Evolutionary conservation across 2,888 invertebrate species (phyloP), one percentile per base, ranked within the genome.

Genomic region (Pimpla rufipes): DNA sequence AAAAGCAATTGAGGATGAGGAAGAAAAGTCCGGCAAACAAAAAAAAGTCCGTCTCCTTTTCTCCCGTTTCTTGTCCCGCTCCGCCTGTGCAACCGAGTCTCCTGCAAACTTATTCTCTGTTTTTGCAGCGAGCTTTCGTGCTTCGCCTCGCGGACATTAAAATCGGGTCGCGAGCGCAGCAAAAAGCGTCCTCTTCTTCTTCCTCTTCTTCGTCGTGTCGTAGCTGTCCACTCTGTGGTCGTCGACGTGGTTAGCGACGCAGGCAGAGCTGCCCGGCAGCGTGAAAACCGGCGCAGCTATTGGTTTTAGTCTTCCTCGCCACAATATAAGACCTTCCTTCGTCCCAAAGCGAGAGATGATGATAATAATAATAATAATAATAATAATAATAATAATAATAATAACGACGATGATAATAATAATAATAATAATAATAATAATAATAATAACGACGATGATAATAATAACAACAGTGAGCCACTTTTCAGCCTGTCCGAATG

Each of bases 381-480:
- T 18, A 16, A 50, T 50, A 50, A 29, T 29, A 29, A 29, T 29
- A 29, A 29, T 29, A 29, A 3, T 2, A 29, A 5, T 29, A 29
- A 29, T 2, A 29, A 29, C 5, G 5, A 29, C 5, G 29, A 3
- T 29, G 2, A 29, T 29, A 5, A 29, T 29, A 29, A 29, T 29
- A 5, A 29, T 29, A 29, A 29, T 2, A 29, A 3, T 29, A 5
- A 29, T 2, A 29, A 59, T 57, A 29, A 11, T 21, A 42, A 70
- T 50, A 42, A 45, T 45, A 7, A 7, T 45, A 45, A 45, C 7
- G n/a, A 37, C n/a, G 59, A 29, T 29, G 5, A 75, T 40, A 59
- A 80, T 73, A 80, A 83, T 73, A 80, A 85, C 68, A 85, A 85
- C 79, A 66, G 68, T 83, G 83, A 29, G 77, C 85, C 57, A 85